Percentiles rank a stretch among this genome's conserved stretches.
phyloP scores from a whole-genome alignment of 1,140 invertebrate genomes.

The Bombus soroeensis region DNA sequence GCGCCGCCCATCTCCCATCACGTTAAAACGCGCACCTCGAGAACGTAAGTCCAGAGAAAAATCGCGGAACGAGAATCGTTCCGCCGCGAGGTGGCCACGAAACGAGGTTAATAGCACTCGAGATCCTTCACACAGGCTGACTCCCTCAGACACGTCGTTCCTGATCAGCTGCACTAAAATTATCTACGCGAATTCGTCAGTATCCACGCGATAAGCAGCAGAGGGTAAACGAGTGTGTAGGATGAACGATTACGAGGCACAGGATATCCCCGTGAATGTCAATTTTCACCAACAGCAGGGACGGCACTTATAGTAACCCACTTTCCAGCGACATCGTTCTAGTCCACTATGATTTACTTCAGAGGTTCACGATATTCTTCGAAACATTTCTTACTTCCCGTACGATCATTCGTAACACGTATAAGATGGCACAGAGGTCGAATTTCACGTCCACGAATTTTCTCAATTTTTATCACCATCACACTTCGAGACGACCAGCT shows the following conservation, averaged over 20 bases:
- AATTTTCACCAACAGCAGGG: slow-evolving; percentile 22
- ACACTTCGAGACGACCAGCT: slow-evolving; percentile 35
- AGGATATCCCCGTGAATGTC: background rate
- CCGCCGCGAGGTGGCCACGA: slow-evolving; percentile 37
- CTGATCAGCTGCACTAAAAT: slow-evolving; percentile 16
- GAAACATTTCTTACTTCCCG: background rate
- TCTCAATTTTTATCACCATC: background rate
- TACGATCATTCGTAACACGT: background rate
- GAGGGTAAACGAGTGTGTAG: background rate
- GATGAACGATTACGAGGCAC: background rate
- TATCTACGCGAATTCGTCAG: background rate
- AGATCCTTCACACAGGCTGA: slow-evolving; percentile 3
- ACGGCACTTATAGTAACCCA: slow-evolving; percentile 61
- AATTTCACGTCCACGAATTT: background rate
- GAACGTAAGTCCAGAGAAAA: background rate
- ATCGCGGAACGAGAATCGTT: background rate
- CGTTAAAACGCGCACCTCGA: background rate
- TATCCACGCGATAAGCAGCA: background rate
- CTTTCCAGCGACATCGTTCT: slow-evolving; percentile 47
- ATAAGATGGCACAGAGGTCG: background rate
- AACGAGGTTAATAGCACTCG: slow-evolving; percentile 58
- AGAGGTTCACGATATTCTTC: background rate
- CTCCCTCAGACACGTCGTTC: slow-evolving; percentile 4
- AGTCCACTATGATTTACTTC: background rate
- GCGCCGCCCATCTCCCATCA: background rate